Evolutionary conservation across 2,113 vertebrate species (phyloP).

Genomic region (Noctilio leporinus): DNA sequence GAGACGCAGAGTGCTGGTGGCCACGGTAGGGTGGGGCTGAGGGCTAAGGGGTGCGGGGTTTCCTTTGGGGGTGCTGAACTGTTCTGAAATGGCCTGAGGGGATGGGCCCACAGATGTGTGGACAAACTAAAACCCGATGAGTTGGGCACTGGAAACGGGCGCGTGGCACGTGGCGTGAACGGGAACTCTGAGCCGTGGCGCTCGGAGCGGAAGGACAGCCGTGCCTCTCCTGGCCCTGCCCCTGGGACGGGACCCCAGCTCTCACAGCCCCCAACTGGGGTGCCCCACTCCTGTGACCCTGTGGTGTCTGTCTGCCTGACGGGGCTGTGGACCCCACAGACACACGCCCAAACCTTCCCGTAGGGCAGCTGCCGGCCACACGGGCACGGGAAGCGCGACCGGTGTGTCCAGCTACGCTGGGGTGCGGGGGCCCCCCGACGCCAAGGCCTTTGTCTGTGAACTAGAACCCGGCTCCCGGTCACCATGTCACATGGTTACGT

Average conservation of each 20-base stretch:
- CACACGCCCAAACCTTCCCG: fast-evolving
- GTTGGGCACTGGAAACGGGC: not conserved
- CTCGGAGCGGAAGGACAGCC: not conserved
- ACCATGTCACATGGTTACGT: fast-evolving
- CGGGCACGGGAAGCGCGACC: fast-evolving
- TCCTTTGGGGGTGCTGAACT: not conserved
- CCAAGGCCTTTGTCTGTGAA: not conserved
- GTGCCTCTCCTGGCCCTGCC: not conserved
- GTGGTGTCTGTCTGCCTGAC: not conserved
- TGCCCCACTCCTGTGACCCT: fast-evolving
- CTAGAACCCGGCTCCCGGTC: fast-evolving
- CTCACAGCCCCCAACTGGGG: not conserved
- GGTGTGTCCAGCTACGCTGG: fast-evolving
- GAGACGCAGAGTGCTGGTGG: fast-evolving
- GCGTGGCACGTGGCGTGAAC: fast-evolving
- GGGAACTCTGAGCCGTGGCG: fast-evolving
- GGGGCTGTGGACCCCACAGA: not conserved
- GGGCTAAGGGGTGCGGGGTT: fast-evolving
- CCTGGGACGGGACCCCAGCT: fast-evolving
- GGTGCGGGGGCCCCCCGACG: fast-evolving
- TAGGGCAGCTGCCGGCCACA: not conserved
- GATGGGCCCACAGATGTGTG: fast-evolving
- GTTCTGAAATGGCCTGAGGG: fast-evolving
- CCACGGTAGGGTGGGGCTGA: not conserved
- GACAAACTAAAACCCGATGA: not conserved